These are phyloP conservation scores for Acrocephalus scirpaceus DNA, from an alignment of 2,797 vertebrate species.

Conservation along the genomic window DNA sequence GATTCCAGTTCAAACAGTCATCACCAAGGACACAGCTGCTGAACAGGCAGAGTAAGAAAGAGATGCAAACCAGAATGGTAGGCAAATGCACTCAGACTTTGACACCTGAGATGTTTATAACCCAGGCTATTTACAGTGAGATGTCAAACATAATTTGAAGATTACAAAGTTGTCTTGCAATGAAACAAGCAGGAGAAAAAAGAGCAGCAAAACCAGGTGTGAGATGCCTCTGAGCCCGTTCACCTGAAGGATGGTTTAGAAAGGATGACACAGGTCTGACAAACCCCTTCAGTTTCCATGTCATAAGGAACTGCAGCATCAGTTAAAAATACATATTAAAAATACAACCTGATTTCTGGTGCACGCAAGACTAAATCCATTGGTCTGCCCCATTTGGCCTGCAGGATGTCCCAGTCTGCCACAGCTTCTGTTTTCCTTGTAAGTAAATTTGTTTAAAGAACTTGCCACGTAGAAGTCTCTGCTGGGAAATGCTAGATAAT, in stretches of 20 bases:
- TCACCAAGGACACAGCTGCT: not conserved
- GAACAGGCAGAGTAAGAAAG: not conserved
- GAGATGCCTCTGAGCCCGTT: not conserved
- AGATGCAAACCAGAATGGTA: not conserved
- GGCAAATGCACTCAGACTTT: not conserved
- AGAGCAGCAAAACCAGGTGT: not conserved
- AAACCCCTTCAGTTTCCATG: not conserved
- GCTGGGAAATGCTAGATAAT: not conserved
- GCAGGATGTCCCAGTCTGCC: not conserved
- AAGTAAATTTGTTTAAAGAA: not conserved
- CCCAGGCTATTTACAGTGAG: not conserved
- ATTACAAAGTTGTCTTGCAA: not conserved
- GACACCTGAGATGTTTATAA: not conserved
- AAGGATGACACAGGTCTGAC: not conserved
- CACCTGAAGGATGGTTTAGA: not conserved
- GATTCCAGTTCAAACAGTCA: not conserved
- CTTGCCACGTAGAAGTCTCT: not conserved
- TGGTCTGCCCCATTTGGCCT: not conserved
- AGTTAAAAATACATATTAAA: not conserved
- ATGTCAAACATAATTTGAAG: constrained; percentile 11
- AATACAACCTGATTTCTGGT: not conserved
- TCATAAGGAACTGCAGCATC: not conserved
- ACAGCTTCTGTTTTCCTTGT: not conserved
- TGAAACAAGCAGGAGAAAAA: not conserved
- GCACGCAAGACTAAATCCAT: not conserved